These are phyloP conservation scores for Notarius quadriscutis DNA, from an alignment of 2,113 vertebrate species.

Conservation along the genomic window DNA sequence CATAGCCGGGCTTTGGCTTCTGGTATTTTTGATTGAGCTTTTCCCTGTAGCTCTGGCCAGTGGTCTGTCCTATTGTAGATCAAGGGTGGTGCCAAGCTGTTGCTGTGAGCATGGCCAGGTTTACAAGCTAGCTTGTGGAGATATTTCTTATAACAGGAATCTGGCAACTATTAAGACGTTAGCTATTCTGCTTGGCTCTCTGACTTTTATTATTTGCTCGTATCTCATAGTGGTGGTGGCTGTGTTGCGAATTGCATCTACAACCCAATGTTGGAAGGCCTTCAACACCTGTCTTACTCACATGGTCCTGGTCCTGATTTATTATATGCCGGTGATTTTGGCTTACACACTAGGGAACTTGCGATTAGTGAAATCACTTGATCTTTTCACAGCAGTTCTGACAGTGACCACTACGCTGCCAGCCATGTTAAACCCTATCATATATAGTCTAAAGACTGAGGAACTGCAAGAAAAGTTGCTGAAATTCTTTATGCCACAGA, in stretches of 20 bases:
- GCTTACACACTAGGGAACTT: slow-evolving; percentile 51
- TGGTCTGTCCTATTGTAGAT: slow-evolving; percentile 51
- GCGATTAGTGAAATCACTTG: slow-evolving; percentile 33
- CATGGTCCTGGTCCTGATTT: slow-evolving; percentile 53
- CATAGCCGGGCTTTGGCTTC: slow-evolving; percentile 47
- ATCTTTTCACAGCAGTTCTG: slow-evolving; percentile 50
- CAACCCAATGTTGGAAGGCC: slow-evolving; percentile 53
- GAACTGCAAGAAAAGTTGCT: slow-evolving; percentile 50
- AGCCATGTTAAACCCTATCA: slow-evolving; percentile 58
- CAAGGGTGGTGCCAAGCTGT: slow-evolving; percentile 48
- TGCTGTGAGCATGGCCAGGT: slow-evolving; percentile 59
- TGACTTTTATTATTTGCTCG: slow-evolving; percentile 53
- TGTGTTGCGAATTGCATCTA: slow-evolving; percentile 50
- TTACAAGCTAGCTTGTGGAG: slow-evolving; percentile 51
- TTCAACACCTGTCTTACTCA: slow-evolving; percentile 57
- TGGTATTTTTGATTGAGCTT: slow-evolving; percentile 53
- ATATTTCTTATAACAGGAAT: slow-evolving; percentile 49
- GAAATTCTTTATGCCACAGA: slow-evolving; percentile 39
- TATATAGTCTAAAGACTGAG: slow-evolving; percentile 61
- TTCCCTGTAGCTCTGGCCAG: slow-evolving; percentile 52
- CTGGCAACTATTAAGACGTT: slow-evolving; percentile 51
- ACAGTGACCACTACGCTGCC: slow-evolving; percentile 52
- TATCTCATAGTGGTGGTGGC: slow-evolving; percentile 50
- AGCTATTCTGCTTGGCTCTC: slow-evolving; percentile 42
- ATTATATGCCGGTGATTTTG: slow-evolving; percentile 54